Evolutionary conservation across 2,888 invertebrate genomes (phyloP).

Genomic region (Entomobrya multifasciata): DNA sequence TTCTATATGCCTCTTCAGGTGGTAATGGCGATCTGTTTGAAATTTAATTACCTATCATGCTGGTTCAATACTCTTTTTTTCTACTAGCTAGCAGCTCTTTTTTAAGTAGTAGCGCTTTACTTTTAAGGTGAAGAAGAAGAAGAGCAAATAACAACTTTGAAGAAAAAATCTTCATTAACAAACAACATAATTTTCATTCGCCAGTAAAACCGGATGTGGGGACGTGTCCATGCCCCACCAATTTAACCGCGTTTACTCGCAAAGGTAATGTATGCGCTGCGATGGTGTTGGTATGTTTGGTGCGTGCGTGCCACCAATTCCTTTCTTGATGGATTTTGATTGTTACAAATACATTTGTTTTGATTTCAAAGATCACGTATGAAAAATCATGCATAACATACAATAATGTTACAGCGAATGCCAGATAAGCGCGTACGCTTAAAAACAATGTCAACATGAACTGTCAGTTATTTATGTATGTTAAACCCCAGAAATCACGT

Average conservation of each 20-base stretch:
- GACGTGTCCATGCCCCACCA: constrained; percentile 2
- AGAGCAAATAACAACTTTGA: no score
- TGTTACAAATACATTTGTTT: neutral
- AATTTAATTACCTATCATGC: neutral
- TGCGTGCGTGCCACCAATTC: no score
- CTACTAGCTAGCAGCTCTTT: no score
- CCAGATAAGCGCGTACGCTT: no score
- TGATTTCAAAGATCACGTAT: constrained; percentile 48
- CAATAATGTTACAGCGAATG: no score
- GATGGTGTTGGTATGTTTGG: no score
- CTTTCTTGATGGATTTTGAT: constrained; percentile 4
- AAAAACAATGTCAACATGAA: no score
- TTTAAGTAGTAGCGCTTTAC: no score
- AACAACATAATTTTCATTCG: neutral
- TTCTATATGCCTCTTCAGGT: neutral
- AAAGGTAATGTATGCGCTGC: constrained; percentile 3
- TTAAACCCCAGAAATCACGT: neutral
- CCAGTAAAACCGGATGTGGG: constrained; percentile 51
- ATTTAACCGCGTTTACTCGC: neutral
- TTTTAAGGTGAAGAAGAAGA: no score
- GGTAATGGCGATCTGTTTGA: neutral
- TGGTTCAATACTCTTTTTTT: neutral
- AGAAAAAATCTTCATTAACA: no score
- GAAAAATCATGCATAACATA: constrained; percentile 34
- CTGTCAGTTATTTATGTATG: no score